Conservation (phyloP, 2,888 invertebrate species). For the Chaetoderma sp. region DNA sequence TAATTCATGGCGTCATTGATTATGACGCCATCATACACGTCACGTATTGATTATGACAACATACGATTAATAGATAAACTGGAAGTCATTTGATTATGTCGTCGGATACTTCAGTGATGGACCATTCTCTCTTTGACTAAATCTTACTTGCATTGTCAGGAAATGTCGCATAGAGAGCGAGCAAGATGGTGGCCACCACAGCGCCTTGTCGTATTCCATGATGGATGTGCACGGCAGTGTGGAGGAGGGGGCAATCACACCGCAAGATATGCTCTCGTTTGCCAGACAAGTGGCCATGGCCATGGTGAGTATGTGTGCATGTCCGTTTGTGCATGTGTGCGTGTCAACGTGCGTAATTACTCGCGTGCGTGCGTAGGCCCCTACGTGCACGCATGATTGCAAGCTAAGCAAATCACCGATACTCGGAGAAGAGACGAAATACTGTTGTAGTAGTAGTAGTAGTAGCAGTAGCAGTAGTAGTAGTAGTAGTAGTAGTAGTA, state of each 20-base stretch:
- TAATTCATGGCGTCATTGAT: no score
- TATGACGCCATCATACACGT: no score
- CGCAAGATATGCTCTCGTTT: constrained; percentile 82
- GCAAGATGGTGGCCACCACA: constrained; percentile 43
- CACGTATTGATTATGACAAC: no score
- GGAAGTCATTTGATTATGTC: no score
- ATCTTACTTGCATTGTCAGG: no score
- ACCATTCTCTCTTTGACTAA: no score
- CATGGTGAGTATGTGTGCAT: constrained; percentile 76
- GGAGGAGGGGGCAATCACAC: constrained; percentile 69
- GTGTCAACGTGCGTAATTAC: neutral
- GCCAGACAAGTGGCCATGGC: constrained; percentile 87
- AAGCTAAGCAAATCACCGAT: no score
- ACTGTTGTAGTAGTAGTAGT: no score
- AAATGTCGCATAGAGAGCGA: constrained; percentile 64
- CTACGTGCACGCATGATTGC: no score
- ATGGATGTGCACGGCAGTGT: constrained; percentile 59
- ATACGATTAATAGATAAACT: no score
- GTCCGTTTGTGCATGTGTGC: neutral
- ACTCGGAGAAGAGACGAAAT: no score
- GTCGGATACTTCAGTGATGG: no score
- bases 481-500: constrained; percentile 1
- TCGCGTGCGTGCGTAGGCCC: neutral
- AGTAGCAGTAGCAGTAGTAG: neutral
- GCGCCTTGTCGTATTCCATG: constrained; percentile 57